Evolutionary conservation across 2,113 vertebrate genomes (phyloP).

Genomic region (Zonotrichia leucophrys): DNA sequence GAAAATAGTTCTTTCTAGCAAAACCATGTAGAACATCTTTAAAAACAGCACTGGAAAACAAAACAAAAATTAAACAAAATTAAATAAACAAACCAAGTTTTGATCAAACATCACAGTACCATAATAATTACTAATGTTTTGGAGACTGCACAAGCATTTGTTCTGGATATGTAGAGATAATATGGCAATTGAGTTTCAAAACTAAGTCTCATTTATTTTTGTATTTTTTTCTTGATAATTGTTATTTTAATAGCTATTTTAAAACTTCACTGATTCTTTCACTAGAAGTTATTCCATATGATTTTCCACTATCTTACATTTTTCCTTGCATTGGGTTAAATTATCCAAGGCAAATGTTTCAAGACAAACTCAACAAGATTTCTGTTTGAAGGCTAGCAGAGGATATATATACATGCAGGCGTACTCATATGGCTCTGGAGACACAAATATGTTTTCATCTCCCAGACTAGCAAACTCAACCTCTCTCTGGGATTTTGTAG

Average conservation of each 20-base stretch:
- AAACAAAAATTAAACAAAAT: neutral
- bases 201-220: neutral
- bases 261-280: neutral
- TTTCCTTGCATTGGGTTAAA: neutral
- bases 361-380: neutral
- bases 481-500: neutral
- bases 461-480: neutral
- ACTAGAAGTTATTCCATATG: neutral
- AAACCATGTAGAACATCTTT: neutral
- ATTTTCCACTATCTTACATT: neutral
- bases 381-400: neutral
- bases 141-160: neutral
- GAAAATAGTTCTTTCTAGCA: neutral
- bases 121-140: neutral
- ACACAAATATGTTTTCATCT: neutral
- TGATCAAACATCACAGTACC: neutral
- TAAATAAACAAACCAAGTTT: neutral
- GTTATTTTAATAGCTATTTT: neutral
- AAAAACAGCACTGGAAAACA: neutral
- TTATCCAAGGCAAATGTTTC: neutral
- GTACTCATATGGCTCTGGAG: neutral
- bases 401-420: neutral
- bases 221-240: neutral
- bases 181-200: neutral
- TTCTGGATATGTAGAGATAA: neutral